Base-by-base conservation (phyloP, 1,140 invertebrate genomes). In the Papilio polyxenes region DNA sequence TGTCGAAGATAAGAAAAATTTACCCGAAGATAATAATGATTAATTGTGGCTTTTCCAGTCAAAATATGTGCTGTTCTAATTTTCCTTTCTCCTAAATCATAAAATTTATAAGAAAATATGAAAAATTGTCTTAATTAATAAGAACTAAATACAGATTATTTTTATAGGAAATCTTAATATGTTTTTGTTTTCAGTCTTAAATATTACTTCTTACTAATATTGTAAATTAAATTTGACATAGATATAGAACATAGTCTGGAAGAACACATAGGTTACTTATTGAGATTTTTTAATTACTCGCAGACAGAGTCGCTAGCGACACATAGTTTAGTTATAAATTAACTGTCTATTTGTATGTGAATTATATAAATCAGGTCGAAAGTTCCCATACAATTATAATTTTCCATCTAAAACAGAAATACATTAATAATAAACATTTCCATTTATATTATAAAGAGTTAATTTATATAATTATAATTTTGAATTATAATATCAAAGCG, bases 1-100 rank as follows among this genome's bases (percentile, higher is more conserved):
- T 31, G 23, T 69, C 0, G 65, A 69, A 69, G 65, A 69, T 37
- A 69, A 69, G 65, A 69, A 69, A 65, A 23, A 65, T 65, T 23
- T 59, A 7, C n/a, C 56, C 17, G 56, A 59, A n/a, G 56, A 59
- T 4, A n/a, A 7, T 20, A n/a, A 59, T 59, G n/a, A 59, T 59
- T 59, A n/a, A 59, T n/a, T 8, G 6, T 1, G 7, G 3, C 40
- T 0, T 44, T 44, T 44, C 51, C 13, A 15, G 13, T 53, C 13
- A 53, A 53, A 53, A 15, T 53, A 53, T 53, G 7, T 44, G 40
- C 1, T 53, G 11, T 51, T 51, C n/a, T n/a, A n/a, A n/a, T n/a
- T 15, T 53, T 51, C n/a, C n/a, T 51, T 53, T 15, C 3, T 53
- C 13, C 4, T 53, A 15, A 53, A 53, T 53, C 11, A 15, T 15